Evolutionary conservation across 2,113 vertebrate species (phyloP), one percentile per base, ranked within the genome.

Genomic region (Galemys pyrenaicus): DNA sequence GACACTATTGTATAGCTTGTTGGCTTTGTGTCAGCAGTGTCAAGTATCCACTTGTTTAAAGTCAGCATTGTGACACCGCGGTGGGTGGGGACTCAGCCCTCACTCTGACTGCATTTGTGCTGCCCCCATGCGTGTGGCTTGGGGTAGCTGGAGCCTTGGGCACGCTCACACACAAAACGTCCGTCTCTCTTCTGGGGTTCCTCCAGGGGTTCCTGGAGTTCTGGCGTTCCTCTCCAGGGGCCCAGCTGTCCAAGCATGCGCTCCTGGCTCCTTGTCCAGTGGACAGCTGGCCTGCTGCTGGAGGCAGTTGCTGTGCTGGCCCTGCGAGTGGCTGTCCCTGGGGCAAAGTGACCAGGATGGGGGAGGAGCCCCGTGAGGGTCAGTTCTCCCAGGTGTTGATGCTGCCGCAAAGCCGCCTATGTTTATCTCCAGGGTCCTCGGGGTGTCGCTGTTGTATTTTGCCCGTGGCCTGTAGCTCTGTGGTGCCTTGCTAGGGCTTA

Each of bases 281-380:
- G 39, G 22, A 26, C 49, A 58, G 24, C 0, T 86, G 41, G 37
- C 15, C 6, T 37, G 19, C 39, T 46, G 1, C 32, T n/a, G 11
- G n/a, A 67, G n/a, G n/a, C n/a, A n/a, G n/a, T n/a, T n/a, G n/a
- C n/a, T n/a, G n/a, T n/a, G n/a, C n/a, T n/a, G n/a, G n/a, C n/a
- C n/a, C n/a, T n/a, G n/a, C n/a, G 4, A 22, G 37, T 2, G 5
- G 0, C 4, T 24, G 11, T n/a, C 32, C 41, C 54, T 3, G 26
- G 49, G 39, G 41, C 22, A 60, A 44, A 75, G 54, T 41, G 24
- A 24, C 30, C 5, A 15, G 19, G 71, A 39, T 10, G 37, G 15
- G 58, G 56, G 51, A 19, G 35, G 35, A 7, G 0, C 15, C 54
- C 16, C 4, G 0, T 1, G 5, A 10, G 30, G 12, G 30, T 2